phyloP scores from a whole-genome alignment of 2,797 vertebrate species.

The Hoplostethus atlanticus region DNA sequence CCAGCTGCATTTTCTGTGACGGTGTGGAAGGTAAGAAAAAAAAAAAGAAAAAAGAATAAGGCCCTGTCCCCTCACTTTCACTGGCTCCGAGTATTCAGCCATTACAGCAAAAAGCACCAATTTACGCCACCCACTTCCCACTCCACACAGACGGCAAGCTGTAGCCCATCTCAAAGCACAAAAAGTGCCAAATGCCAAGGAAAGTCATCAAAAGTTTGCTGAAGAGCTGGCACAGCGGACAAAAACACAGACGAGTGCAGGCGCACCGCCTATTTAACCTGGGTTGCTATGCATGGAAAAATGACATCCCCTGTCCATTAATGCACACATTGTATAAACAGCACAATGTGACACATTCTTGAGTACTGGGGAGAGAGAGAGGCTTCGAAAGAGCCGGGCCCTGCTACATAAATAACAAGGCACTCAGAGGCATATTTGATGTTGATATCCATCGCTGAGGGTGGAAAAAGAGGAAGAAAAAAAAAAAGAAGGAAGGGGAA shows the following conservation, averaged over 20 bases:
- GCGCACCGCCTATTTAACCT: slow-evolving; percentile 90
- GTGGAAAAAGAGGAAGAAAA: slow-evolving; percentile 66
- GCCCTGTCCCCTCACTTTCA: slow-evolving; percentile 60
- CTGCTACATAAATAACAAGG: slow-evolving; percentile 98
- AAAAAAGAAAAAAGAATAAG: slow-evolving; percentile 21
- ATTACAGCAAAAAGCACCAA: slow-evolving; percentile 81
- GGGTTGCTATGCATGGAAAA: slow-evolving; percentile 96
- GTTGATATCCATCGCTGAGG: slow-evolving; percentile 99
- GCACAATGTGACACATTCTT: slow-evolving; percentile 98
- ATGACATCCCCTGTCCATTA: slow-evolving; percentile 95
- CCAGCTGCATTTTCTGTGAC: slow-evolving; percentile 42
- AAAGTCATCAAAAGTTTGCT: slow-evolving; percentile 84
- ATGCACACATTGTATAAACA: slow-evolving; percentile 98
- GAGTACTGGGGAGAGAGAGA: slow-evolving; percentile 54
- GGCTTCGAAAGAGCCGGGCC: slow-evolving; percentile 87
- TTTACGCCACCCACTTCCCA: slow-evolving; percentile 76
- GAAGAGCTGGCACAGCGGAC: slow-evolving; percentile 69
- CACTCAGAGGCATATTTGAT: slow-evolving; percentile 99
- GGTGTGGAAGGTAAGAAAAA: slow-evolving; percentile 24
- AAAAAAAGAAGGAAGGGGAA: slow-evolving; percentile 69
- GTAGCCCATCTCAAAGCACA: slow-evolving; percentile 64
- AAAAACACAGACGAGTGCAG: slow-evolving; percentile 65
- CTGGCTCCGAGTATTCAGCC: slow-evolving; percentile 70
- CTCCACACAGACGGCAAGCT: slow-evolving; percentile 63
- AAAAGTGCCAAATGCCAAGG: slow-evolving; percentile 70